Percentiles rank a stretch among this genome's conserved stretches.
These are phyloP conservation scores for Ptychoptera contaminata DNA, from an alignment of 2,888 invertebrate genomes.

Conservation along the genomic window DNA sequence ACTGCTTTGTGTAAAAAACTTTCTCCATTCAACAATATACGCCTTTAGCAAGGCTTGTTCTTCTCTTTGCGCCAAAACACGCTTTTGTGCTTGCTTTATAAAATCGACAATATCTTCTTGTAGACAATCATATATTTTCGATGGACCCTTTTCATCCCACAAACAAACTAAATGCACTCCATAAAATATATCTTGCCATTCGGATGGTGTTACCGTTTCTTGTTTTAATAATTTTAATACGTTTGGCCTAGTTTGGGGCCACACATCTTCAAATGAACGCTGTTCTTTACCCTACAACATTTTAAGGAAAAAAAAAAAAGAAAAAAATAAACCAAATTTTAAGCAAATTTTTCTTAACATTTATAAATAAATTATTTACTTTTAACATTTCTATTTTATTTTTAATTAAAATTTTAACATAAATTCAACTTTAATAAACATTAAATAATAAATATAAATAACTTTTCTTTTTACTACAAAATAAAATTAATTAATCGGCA, in stretches of 20 bases:
- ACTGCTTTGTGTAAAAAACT: slow-evolving; percentile 94
- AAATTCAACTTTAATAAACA: too few species aligned
- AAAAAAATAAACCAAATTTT: too few species aligned
- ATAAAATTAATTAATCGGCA: too few species aligned
- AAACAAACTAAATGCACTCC: slow-evolving; percentile 89
- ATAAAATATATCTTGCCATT: slow-evolving; percentile 98
- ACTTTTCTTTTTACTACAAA: too few species aligned
- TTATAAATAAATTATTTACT: too few species aligned
- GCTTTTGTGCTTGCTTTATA: slow-evolving; percentile 79
- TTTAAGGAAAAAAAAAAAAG: too few species aligned
- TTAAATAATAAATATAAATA: too few species aligned
- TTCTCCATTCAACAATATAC: slow-evolving; percentile 96
- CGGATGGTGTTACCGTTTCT: slow-evolving; percentile 79
- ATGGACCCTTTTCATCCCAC: slow-evolving; percentile 93
- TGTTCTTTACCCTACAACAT: slow-evolving; percentile 42
- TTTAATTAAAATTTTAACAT: too few species aligned
- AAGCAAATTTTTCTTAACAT: too few species aligned
- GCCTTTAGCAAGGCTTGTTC: slow-evolving; percentile 91
- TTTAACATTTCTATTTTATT: too few species aligned
- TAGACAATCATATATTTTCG: slow-evolving; percentile 74
- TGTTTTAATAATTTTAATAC: slow-evolving; percentile 87
- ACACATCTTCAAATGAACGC: slow-evolving; percentile 86
- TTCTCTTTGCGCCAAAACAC: slow-evolving; percentile 81
- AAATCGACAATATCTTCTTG: slow-evolving; percentile 88
- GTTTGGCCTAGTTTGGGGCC: slow-evolving; percentile 89